phyloP scores from a whole-genome alignment of 2,113 vertebrate species.

The Stegastes partitus region DNA sequence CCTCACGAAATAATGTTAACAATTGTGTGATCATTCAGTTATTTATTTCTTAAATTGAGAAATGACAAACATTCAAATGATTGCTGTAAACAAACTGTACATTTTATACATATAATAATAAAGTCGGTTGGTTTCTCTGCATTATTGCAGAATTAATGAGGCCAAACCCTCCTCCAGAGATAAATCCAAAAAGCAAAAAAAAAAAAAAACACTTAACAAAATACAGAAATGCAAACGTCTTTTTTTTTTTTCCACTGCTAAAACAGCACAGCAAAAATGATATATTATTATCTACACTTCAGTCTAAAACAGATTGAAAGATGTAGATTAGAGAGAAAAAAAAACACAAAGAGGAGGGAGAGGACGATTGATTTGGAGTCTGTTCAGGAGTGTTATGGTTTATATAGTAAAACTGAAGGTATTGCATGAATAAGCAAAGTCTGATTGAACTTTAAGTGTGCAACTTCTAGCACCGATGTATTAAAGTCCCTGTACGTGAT shows the following conservation, averaged over 20 bases:
- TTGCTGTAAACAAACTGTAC: conserved; percentile 89
- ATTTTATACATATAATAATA: conserved; percentile 85
- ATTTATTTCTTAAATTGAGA: conserved; percentile 83
- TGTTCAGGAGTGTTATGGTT: background rate
- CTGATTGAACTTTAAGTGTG: background rate
- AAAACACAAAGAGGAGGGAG: conserved; percentile 22
- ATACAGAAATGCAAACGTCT: conserved; percentile 61
- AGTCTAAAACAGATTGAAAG: conserved; percentile 60
- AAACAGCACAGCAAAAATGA: conserved; percentile 83
- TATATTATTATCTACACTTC: conserved; percentile 79
- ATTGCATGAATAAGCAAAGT: background rate
- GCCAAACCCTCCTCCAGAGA: conserved; percentile 46
- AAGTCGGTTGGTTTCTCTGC: conserved; percentile 63
- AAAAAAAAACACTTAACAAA: conserved; percentile 52
- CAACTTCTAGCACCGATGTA: conserved; percentile 4
- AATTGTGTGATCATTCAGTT: conserved; percentile 42
- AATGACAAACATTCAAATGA: conserved; percentile 83
- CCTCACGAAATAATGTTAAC: background rate
- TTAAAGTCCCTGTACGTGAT: conserved; percentile 4
- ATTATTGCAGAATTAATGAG: conserved; percentile 44
- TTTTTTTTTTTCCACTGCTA: conserved; percentile 59
- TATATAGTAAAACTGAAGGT: conserved; percentile 16
- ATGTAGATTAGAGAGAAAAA: conserved; percentile 40
- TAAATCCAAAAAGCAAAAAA: conserved; percentile 51
- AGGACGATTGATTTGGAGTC: conserved; percentile 3